phyloP scores from a whole-genome alignment of 2,888 invertebrate genomes.

The Lottia gigantea region DNA sequence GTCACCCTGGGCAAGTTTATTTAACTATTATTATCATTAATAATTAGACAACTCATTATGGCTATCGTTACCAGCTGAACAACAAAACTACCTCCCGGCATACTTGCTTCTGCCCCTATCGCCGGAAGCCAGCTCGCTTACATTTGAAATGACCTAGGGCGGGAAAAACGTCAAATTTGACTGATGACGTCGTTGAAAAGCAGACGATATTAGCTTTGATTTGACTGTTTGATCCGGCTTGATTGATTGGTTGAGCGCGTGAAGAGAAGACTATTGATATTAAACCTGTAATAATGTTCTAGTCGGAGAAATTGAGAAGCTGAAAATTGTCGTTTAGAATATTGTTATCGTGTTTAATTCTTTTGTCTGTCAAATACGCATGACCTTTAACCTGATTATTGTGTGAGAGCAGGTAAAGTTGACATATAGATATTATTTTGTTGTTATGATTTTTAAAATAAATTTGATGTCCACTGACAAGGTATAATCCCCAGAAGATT shows the following conservation, averaged over 20 bases:
- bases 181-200: conserved; percentile 1
- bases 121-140: conserved; percentile 6
- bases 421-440: no score
- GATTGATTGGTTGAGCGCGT: conserved; percentile 7
- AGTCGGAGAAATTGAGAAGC: not conserved
- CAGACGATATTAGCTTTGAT: conserved; percentile 1
- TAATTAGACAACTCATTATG: conserved; percentile 6
- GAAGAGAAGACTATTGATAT: not conserved
- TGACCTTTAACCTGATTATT: no score
- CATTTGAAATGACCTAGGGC: not conserved
- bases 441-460: no score
- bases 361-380: conserved; percentile 1
- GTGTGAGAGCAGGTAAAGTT: no score
- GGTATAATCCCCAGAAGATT: no score
- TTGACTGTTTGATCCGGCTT: conserved; percentile 6
- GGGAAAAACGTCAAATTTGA: conserved; percentile 1
- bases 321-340: not conserved
- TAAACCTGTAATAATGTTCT: not conserved
- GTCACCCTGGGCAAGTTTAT: conserved; percentile 1
- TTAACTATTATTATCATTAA: not conserved
- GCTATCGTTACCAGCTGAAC: conserved; percentile 3
- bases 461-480: no score
- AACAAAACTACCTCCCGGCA: not conserved
- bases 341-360: not conserved
- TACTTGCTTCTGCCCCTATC: not conserved